Conservation (phyloP, 1,140 invertebrate genomes). For the Drosophila sucinea region DNA sequence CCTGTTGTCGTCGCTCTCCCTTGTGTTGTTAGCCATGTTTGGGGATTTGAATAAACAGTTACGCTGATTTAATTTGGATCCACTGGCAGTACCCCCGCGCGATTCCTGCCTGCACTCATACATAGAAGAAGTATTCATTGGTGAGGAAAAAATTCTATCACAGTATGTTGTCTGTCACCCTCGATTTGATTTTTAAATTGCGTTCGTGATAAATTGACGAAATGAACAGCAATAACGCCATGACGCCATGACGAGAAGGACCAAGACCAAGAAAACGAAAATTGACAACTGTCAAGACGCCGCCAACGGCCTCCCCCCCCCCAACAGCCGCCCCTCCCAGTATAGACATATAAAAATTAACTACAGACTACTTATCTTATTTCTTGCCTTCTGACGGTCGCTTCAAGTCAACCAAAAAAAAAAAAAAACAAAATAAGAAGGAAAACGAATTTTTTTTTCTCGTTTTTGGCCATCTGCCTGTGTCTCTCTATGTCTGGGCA, state of each 20-base stretch:
- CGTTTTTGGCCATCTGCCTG: conserved; percentile 4
- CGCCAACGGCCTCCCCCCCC: neutral
- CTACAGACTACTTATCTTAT: conserved; percentile 81
- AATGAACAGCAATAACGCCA: conserved; percentile 79
- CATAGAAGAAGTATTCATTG: conserved; percentile 32
- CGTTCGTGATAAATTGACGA: conserved; percentile 82
- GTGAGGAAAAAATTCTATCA: conserved; percentile 69
- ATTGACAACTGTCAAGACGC: conserved; percentile 76
- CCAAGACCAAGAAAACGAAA: conserved; percentile 40
- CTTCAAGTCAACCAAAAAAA: neutral
- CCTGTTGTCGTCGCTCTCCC: conserved; percentile 23
- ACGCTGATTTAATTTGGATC: conserved; percentile 82
- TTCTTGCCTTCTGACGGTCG: conserved; percentile 59
- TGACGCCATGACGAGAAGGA: conserved; percentile 23
- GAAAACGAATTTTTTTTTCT: conserved; percentile 37
- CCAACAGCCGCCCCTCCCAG: conserved; percentile 28
- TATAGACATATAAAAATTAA: conserved; percentile 81
- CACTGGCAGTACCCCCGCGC: neutral
- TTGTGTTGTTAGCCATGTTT: conserved; percentile 62
- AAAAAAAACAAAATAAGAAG: conserved; percentile 16
- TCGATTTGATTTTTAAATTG: conserved; percentile 82
- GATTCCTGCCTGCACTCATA: neutral
- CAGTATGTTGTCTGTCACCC: conserved; percentile 81
- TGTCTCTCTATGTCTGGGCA: conserved; percentile 27
- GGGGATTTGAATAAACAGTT: conserved; percentile 83